Conservation (phyloP, 2,113 vertebrate genomes). For the Pangasianodon gigas region DNA sequence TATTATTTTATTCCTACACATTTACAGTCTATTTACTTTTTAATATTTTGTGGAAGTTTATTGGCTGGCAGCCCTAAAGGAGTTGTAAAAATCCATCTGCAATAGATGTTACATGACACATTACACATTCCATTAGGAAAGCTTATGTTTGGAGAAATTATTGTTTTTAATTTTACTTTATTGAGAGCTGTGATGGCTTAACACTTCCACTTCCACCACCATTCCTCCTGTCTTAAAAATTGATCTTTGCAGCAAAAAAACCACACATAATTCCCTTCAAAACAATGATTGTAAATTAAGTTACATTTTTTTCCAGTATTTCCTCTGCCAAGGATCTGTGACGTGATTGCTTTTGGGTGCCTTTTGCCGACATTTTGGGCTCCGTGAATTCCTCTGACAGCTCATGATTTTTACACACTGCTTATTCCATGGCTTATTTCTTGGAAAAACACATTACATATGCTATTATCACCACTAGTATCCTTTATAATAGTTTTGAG, state of each 20-base stretch:
- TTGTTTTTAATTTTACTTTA: not conserved
- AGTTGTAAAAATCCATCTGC: too few species aligned
- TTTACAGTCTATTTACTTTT: not conserved
- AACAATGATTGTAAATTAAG: not conserved
- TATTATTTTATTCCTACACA: not conserved
- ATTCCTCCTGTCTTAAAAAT: not conserved
- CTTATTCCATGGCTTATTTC: not conserved
- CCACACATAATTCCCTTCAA: not conserved
- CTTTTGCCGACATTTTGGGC: not conserved
- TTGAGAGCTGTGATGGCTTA: not conserved
- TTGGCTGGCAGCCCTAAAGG: not conserved
- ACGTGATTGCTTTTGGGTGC: too few species aligned
- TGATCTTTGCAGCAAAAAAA: not conserved
- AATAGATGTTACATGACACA: not conserved
- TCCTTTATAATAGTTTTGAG: not conserved
- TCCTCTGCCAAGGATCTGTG: too few species aligned
- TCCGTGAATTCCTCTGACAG: not conserved
- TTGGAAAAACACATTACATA: not conserved
- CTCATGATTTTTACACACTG: not conserved
- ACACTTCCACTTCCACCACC: not conserved
- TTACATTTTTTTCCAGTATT: not conserved
- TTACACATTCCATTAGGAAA: not conserved
- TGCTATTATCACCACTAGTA: not conserved
- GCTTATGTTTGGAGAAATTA: not conserved
- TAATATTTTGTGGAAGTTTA: too few species aligned